Evolutionary conservation across 2,797 vertebrate genomes (phyloP), one percentile per base, ranked within the genome.

Genomic region (Scolopax rusticola): DNA sequence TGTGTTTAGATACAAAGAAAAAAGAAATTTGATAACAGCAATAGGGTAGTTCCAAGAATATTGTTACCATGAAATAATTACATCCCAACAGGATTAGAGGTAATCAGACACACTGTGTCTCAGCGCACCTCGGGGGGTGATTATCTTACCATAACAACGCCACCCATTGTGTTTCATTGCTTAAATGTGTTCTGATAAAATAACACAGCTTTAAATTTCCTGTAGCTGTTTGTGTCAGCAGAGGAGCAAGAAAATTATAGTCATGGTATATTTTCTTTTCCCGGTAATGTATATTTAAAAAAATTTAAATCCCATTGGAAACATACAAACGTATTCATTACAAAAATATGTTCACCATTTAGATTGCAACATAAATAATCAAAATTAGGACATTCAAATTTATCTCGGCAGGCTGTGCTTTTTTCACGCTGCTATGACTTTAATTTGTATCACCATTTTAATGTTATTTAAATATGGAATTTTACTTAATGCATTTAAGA

Each of bases 51-150:
- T 97, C 87, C 80, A 91, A 96, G 87, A 87, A 87, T 95, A 96
- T 91, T 6, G 65, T 95, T 97, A 89, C 92, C 74, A 92, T 86
- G 92, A 97, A 98, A 98, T 98, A 98, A 98, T 98, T 97, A 95
- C 91, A 90, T 94, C 97, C 97, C 97, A 93, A 65, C 91, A 95
- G 97, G 96, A 97, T 92, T 95, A 91, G 95, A 97, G 93, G 87
- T 87, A 97, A 97, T 98, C 97, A 98, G 93, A 68, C 69, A 57
- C 54, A 61, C 41, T 69, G 88, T 92, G 73, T 92, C 90, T 97
- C 85, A 93, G 91, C 47, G 59, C 82, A 94, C 95, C 91, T 95
- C 45, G 0, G 83, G 84, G 93, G 91, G 78, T 96, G 95, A 98
- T 97, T 97, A 97, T 96, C 88, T 93, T 95, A 93, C 96, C 91